Evolutionary conservation across 2,797 vertebrate species (phyloP).

Genomic region (Tadarida brasiliensis): DNA sequence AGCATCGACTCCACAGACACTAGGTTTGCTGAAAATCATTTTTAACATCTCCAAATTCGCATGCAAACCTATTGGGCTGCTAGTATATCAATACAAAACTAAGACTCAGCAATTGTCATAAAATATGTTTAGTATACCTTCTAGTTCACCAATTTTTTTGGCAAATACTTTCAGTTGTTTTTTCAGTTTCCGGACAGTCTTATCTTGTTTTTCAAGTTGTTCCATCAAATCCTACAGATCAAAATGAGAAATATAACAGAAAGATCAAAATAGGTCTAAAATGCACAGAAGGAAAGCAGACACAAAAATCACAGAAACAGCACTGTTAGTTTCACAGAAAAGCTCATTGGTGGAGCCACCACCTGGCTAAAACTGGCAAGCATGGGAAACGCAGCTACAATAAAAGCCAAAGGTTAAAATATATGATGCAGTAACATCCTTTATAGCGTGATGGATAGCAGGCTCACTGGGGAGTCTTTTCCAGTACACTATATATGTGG

Average conservation of each 20-base stretch:
- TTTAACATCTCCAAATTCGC: neutral
- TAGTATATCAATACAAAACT: neutral
- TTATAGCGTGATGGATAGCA: constrained; percentile 83
- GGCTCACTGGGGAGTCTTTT: constrained; percentile 39
- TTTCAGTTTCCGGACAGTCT: constrained; percentile 98
- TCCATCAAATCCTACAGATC: constrained; percentile 96
- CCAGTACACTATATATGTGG: neutral
- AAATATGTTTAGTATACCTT: constrained; percentile 90
- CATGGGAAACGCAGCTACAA: constrained; percentile 66
- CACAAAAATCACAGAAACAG: constrained; percentile 56
- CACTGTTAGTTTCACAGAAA: constrained; percentile 83
- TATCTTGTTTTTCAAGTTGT: constrained; percentile 98
- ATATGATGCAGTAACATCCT: constrained; percentile 53
- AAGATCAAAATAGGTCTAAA: neutral
- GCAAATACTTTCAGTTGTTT: constrained; percentile 99
- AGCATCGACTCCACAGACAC: neutral
- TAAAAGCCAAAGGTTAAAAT: constrained; percentile 72
- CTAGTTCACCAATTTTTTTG: constrained; percentile 98
- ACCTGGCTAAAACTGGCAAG: constrained; percentile 83
- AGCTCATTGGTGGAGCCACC: constrained; percentile 82
- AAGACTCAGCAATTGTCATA: constrained; percentile 37
- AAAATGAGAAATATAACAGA: constrained; percentile 68
- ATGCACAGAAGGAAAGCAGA: constrained; percentile 52
- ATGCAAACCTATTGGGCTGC: neutral
- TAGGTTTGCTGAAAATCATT: neutral